Percentiles rank a stretch among this genome's conserved stretches.
These are phyloP conservation scores for Lophotis ruficrista DNA, from an alignment of 2,113 vertebrate species.

Conservation along the genomic window DNA sequence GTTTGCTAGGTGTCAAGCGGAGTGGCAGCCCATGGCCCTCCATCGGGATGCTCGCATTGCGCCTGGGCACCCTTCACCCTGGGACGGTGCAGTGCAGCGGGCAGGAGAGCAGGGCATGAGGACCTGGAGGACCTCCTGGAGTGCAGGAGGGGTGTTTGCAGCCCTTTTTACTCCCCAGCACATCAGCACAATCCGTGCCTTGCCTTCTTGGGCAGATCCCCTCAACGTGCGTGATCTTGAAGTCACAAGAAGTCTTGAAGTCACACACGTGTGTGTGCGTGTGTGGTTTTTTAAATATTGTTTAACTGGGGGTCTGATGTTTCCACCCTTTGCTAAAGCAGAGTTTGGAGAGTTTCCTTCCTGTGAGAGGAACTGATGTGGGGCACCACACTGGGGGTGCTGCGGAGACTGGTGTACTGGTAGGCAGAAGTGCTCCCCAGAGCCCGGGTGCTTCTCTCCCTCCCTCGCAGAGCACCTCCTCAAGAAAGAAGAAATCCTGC, in stretches of 20 bases:
- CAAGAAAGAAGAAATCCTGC: not conserved
- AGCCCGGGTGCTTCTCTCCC: not conserved
- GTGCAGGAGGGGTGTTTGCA: not conserved
- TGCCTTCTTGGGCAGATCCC: not conserved
- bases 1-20: not conserved
- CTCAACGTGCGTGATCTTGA: not conserved
- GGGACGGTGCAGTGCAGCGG: not conserved
- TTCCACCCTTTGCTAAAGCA: not conserved
- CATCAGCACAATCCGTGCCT: not conserved
- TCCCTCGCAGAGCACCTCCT: not conserved
- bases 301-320: not conserved
- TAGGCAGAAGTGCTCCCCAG: not conserved
- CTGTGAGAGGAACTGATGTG: not conserved
- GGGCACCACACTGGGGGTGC: not conserved
- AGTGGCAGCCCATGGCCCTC: not conserved
- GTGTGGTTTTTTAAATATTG: not conserved
- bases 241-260: too few species aligned
- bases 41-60: rapidly evolving
- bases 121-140: not conserved
- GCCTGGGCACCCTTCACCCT: not conserved
- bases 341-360: not conserved
- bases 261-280: not conserved
- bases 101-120: not conserved
- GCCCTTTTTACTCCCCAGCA: too few species aligned
- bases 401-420: not conserved